These are phyloP conservation scores for Centroberyx gerrardi DNA, from an alignment of 2,797 vertebrate genomes.

Conservation along the genomic window DNA sequence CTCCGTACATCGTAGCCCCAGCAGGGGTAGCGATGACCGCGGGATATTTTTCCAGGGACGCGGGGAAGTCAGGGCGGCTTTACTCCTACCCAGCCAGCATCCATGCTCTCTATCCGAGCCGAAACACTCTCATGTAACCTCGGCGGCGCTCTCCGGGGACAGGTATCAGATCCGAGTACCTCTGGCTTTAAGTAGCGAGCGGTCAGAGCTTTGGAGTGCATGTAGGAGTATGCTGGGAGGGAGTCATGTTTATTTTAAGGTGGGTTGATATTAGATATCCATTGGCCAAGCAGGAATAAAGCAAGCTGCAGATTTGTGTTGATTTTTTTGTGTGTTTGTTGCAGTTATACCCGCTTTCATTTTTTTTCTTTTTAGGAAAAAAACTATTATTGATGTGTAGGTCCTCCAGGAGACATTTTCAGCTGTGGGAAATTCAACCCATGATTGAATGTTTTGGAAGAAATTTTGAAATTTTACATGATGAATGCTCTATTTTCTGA, in stretches of 20 bases:
- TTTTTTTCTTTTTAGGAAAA: neutral
- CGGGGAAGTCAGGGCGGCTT: conserved; percentile 25
- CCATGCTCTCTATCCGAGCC: neutral
- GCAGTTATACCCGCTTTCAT: neutral
- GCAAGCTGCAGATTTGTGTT: neutral
- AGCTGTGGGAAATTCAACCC: conserved; percentile 5
- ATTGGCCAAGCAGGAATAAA: neutral
- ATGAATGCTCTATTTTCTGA: conserved; percentile 28
- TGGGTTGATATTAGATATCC: conserved; percentile 9
- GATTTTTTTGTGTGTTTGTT: neutral
- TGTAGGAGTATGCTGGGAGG: neutral
- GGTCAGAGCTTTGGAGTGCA: neutral
- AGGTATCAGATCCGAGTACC: conserved; percentile 13
- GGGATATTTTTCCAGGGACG: conserved; percentile 31
- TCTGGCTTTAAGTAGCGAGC: neutral
- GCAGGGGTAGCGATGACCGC: conserved; percentile 12
- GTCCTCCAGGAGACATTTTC: conserved; percentile 20
- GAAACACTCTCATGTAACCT: conserved; percentile 17
- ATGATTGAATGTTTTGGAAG: conserved; percentile 20
- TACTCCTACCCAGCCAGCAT: conserved; percentile 15
- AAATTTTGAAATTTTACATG: conserved; percentile 23
- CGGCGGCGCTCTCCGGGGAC: conserved; percentile 29
- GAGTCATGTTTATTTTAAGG: conserved; percentile 2
- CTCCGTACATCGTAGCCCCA: neutral
- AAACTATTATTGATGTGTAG: neutral